Evolutionary conservation across 37 sponge, comb jelly and placozoan genomes (phyloP), one percentile per base, ranked within the genome.

Genomic region (Dysidea cf. avara): DNA sequence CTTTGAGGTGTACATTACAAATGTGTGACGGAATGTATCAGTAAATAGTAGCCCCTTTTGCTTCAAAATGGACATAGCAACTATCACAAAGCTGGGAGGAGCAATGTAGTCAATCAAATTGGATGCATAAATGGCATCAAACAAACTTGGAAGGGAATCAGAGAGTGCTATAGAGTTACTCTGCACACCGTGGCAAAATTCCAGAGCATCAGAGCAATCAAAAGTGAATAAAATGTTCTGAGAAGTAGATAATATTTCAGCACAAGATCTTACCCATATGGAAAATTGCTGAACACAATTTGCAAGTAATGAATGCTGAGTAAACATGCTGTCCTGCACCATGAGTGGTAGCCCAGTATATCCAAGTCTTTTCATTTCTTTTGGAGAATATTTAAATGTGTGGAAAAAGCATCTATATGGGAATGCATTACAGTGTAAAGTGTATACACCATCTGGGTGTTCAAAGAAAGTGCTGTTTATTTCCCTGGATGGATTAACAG

Each of bases 211-310:
- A 52, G 53, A 61, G 29, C 53, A 50, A 2, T 80, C 26, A 29
- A 71, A 71, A 22, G 64, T 62, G 50, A 79, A 79, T 16, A 39
- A 69, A 1, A 79, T 38, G n/a, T n/a, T n/a, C n/a, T n/a, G n/a
- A n/a, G n/a, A n/a, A n/a, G n/a, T 43, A 2, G n/a, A 54, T 0
- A 78, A 13, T 21, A 21, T 30, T 2, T 28, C 17, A 2, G 38
- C 68, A 47, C 52, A 17, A 31, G 36, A 0, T 26, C 24, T 24
- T 26, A 69, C 14, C 82, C 82, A 81, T 34, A 81, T 40, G 3
- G 59, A 17, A 57, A 81, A 74, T 58, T 81, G 82, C 74, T 81
- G 82, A 54, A 81, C 67, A 57, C 68, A 54, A 36, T 81, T 81
- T 11, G 74, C 73, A 18, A 81, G 68, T 3, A 81, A 51, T 9